Evolutionary conservation across 1,140 invertebrate species (phyloP), one percentile per base, ranked within the genome.

Genomic region (Thaumatotibia leucotreta): DNA sequence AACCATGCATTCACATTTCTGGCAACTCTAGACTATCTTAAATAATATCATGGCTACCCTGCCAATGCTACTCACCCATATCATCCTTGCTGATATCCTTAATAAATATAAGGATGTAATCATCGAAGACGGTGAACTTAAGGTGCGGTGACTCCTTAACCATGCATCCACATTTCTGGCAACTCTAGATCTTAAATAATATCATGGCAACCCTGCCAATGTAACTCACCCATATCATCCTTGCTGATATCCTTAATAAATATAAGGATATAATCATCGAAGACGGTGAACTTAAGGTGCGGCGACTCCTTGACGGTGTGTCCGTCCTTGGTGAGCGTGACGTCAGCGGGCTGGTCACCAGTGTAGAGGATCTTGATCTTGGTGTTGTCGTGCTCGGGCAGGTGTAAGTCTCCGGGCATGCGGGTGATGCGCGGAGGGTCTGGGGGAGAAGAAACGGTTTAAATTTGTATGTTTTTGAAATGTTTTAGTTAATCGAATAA

Each of bases 211-310:
- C 39, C 39, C 14, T 45, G 17, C 39, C n/a, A n/a, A n/a, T n/a
- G n/a, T 1, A 23, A 79, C 91, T 91, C 67, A 92, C 97, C 97
- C 76, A 94, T 96, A 85, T 98, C 97, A 69, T 94, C 93, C 77
- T 97, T 97, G 11, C 92, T 93, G 63, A 98, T 95, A 74, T 98
- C 97, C 77, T 96, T 96, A 70, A 98, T 96, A 76, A 97, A 97
- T 61, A 99, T 95, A 23, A 98, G 97, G 17, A 98, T 94, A 80
- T 98, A 99, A 69, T 99, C 98, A 91, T 99, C 98, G 91, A 99
- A 99, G 1, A 98, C 93, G 0, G 96, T 98, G 83, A 95, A 97
- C 84, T 98, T 99, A 72, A 99, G 93, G 72, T 97, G 96, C 0
- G 92, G 88, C 1, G 95, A 95, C 76, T 98, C 95, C 0, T 93